Evolutionary conservation across 2,888 invertebrate genomes (phyloP), one percentile per base, ranked within the genome.

Genomic region (Chymomyza caudatula): DNA sequence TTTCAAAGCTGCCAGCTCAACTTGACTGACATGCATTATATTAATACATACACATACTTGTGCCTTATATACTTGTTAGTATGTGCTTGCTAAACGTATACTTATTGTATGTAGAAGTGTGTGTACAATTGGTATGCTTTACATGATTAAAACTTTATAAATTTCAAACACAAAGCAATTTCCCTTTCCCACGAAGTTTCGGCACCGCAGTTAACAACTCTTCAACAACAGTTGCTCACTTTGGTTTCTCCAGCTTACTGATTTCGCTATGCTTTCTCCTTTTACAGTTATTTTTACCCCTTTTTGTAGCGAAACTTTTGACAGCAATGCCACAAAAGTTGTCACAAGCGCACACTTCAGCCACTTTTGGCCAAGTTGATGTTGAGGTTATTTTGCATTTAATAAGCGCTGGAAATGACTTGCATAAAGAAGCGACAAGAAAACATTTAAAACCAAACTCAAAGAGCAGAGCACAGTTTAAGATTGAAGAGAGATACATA

Each of bases 91-190:
- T n/a, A n/a, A n/a, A 29, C 11, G 11, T 29, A 29, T 2, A 29
- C 11, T 25, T 3, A 29, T 2, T 29, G 11, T 23, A 23, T 3
- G 2, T 23, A 29, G 8, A 29, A 29, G 29, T 29, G 11, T 11
- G 11, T 11, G 11, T 11, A 65, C 53, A 58, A 70, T 74, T 67
- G 62, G 77, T 72, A 69, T 77, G 73, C 72, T 69, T 72, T 69
- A 69, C 72, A 72, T 76, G 76, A 77, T 76, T 77, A 77, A 77
- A 76, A 75, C 69, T 76, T 76, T 77, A 57, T 69, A 69, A 75
- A 78, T 42, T 58, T 57, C 59, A 63, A 54, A 65, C 66, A 63
- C 62, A 75, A 59, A 65, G 44, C 15, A 44, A 44, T 29, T 29
- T 29, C 11, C 29, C 29, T 8, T 29, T 29, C 29, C 29, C 29